Conservation (phyloP, 2,888 invertebrate genomes). For the Escarpia spicata region DNA sequence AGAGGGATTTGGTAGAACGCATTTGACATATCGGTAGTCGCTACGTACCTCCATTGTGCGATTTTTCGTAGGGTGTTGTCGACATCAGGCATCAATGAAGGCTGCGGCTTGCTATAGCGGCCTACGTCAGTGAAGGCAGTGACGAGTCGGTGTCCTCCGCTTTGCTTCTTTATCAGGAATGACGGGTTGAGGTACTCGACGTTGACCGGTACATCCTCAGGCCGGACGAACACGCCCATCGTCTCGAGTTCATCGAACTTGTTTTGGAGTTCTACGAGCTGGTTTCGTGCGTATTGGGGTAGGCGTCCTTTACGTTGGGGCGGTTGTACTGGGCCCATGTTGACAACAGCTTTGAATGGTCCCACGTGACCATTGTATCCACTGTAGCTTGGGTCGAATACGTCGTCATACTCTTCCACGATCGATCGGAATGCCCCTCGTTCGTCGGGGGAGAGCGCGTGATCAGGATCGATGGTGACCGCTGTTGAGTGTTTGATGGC, state of each 20-base stretch:
- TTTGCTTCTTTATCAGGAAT: slow-evolving; percentile 44
- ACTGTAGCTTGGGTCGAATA: neutral
- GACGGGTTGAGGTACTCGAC: slow-evolving; percentile 47
- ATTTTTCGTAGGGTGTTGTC: neutral
- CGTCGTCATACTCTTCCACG: neutral
- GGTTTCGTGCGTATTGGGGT: slow-evolving; percentile 41
- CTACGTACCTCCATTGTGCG: slow-evolving; percentile 38
- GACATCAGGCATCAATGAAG: neutral
- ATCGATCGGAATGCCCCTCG: neutral
- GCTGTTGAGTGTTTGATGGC: too few species aligned
- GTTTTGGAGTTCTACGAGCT: slow-evolving; percentile 39
- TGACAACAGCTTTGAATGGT: slow-evolving; percentile 18
- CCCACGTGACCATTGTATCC: neutral
- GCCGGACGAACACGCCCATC: slow-evolving; percentile 38
- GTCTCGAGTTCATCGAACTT: slow-evolving; percentile 45
- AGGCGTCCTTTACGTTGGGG: slow-evolving; percentile 44
- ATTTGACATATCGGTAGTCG: slow-evolving; percentile 30
- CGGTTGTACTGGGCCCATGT: slow-evolving; percentile 33
- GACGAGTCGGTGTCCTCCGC: slow-evolving; percentile 41
- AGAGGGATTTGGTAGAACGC: slow-evolving; percentile 29
- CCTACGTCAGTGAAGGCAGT: slow-evolving; percentile 33
- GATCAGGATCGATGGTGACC: too few species aligned
- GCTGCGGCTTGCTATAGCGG: too few species aligned
- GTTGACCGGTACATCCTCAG: slow-evolving; percentile 38
- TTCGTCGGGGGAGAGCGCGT: too few species aligned